A percentile compares a stretch with the other conserved stretches of the same genome.
Evolutionary conservation across 2,888 invertebrate species (phyloP).

Genomic region (Helleia helle): DNA sequence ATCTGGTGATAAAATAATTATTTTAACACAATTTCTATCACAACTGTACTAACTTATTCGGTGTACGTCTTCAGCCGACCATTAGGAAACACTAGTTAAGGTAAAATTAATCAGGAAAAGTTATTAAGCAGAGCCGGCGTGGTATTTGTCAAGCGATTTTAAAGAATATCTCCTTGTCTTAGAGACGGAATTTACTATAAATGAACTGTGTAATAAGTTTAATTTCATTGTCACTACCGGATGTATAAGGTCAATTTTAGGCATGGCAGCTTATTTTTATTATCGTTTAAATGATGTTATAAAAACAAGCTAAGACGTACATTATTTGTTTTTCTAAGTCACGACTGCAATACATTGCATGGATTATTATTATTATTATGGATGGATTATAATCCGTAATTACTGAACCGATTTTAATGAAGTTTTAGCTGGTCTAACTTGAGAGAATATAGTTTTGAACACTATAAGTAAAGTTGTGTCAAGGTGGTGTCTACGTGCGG

Average conservation of each 20-base stretch:
- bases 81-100: constrained; percentile 33
- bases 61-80: constrained; percentile 15
- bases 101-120: constrained; percentile 43
- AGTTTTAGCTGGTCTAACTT: too few relatives aligned
- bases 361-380: too few relatives aligned
- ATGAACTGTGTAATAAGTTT: constrained; percentile 8
- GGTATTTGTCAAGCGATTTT: constrained; percentile 15
- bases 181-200: background rate
- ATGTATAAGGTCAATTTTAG: constrained; percentile 12
- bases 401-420: too few relatives aligned
- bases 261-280: background rate
- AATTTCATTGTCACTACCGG: constrained; percentile 21
- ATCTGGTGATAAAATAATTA: constrained; percentile 28
- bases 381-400: too few relatives aligned
- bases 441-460: too few relatives aligned
- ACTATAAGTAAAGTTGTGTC: too few relatives aligned
- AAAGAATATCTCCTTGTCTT: constrained; percentile 12
- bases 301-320: too few relatives aligned
- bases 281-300: too few relatives aligned
- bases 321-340: too few relatives aligned
- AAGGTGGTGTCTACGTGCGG: too few relatives aligned
- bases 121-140: constrained; percentile 15
- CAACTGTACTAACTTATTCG: constrained; percentile 13
- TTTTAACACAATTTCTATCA: constrained; percentile 14
- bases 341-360: too few relatives aligned